Evolutionary conservation across 2,113 vertebrate species (phyloP), one percentile per base, ranked within the genome.

Genomic region (Loxodonta africana): DNA sequence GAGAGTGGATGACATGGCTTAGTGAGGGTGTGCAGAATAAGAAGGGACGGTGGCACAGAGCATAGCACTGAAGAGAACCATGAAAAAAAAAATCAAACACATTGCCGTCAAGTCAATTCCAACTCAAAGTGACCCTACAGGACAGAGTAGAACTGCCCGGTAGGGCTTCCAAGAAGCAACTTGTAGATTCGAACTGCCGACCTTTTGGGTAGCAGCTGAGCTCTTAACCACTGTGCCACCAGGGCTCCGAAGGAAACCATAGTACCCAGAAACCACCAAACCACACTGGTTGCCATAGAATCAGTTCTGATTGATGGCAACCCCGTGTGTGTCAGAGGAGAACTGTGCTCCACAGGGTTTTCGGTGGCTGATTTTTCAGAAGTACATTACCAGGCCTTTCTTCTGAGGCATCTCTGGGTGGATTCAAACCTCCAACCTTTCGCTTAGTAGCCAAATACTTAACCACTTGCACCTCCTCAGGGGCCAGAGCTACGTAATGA

Each of bases 401-500:
- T 73, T n/a, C 69, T 37, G 69, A 73, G 33, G 69, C 33, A 18
- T 20, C 33, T n/a, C 26, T 73, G 69, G 69, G 69, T 73, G n/a
- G 69, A 73, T 73, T 73, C 69, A 73, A 73, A 73, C 37, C 73
- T 41, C 37, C 73, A 41, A 25, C 18, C 21, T 74, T 74, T 74
- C 37, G 2, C 8, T 74, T 74, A 9, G 73, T 41, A 41, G 37
- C 9, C 28, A 17, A 74, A 3, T 21, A 8, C n/a, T 74, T 74
- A 74, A 23, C 37, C 20, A 74, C 25, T 41, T 74, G n/a, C 20
- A 74, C 37, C 73, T 23, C 73, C 73, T 37, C 41, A 37, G 62
- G 12, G 14, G 46, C 26, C 0, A 78, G 0, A 44, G 44, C 11
- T 9, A 14, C 0, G 0, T 1, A 37, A 41, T 5, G 3, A 62